These are phyloP conservation scores for Neolamprologus devosi DNA, from an alignment of 2,113 vertebrate species.

Conservation along the genomic window DNA sequence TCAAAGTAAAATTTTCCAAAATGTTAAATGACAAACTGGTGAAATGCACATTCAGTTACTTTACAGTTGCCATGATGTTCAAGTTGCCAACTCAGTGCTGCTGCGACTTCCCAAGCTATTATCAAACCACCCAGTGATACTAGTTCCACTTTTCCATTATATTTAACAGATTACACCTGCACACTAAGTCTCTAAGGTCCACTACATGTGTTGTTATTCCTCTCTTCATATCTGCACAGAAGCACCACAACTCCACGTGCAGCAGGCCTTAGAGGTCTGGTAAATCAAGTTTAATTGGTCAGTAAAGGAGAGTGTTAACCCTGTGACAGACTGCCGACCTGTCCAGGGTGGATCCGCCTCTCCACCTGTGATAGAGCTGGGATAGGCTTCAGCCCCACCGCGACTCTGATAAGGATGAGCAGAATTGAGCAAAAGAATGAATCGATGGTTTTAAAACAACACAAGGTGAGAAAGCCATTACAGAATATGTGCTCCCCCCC, in stretches of 20 bases:
- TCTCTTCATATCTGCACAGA: background rate
- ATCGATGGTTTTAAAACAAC: background rate
- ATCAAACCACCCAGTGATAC: background rate
- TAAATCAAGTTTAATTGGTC: background rate
- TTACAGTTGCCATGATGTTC: background rate
- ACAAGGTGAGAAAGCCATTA: background rate
- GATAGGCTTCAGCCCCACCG: background rate
- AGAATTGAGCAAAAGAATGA: background rate
- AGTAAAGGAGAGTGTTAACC: background rate
- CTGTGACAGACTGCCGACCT: background rate
- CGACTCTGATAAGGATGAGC: background rate
- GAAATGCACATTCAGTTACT: background rate
- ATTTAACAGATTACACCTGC: background rate
- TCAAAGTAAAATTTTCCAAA: background rate
- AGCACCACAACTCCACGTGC: background rate
- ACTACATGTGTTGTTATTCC: background rate
- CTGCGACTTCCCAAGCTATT: background rate
- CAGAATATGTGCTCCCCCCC: rapidly evolving
- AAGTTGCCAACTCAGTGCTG: background rate
- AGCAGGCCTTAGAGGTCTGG: background rate
- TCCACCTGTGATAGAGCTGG: background rate
- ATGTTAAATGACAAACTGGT: background rate
- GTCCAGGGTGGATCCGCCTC: background rate
- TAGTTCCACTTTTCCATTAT: background rate
- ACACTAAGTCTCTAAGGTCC: background rate